Evolutionary conservation across 2,113 vertebrate genomes (phyloP).

Genomic region (Dipodomys ordii): DNA sequence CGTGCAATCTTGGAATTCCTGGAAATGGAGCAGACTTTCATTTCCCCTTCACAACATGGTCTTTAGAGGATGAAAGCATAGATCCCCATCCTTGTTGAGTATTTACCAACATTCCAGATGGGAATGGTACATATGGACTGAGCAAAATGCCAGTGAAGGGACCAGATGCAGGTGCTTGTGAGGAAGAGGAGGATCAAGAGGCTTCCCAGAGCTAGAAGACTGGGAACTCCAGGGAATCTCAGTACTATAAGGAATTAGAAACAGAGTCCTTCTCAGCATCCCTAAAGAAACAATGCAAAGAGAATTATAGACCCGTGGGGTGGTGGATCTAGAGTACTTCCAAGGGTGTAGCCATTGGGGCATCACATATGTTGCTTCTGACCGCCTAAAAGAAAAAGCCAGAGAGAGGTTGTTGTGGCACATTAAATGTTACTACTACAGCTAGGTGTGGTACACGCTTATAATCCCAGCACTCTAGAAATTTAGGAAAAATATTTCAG

Average conservation of each 20-base stretch:
- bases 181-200: background rate
- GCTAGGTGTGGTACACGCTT: background rate
- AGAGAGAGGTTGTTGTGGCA: constrained; percentile 12
- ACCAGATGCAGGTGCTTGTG: background rate
- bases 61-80: constrained; percentile 29
- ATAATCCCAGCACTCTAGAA: background rate
- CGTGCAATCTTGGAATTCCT: background rate
- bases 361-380: background rate
- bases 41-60: constrained; percentile 27
- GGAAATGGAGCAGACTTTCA: background rate
- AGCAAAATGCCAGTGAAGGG: background rate
- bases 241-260: background rate
- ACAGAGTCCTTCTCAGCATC: background rate
- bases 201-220: background rate
- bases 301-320: background rate
- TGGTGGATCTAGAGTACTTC: background rate
- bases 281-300: background rate
- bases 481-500: background rate
- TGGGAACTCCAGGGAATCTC: background rate
- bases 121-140: background rate
- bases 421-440: background rate
- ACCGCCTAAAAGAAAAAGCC: background rate
- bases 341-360: background rate
- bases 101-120: background rate
- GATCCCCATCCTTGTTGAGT: background rate